Base-by-base conservation (phyloP, 1,140 invertebrate species). In the Hycleus cichorii region DNA sequence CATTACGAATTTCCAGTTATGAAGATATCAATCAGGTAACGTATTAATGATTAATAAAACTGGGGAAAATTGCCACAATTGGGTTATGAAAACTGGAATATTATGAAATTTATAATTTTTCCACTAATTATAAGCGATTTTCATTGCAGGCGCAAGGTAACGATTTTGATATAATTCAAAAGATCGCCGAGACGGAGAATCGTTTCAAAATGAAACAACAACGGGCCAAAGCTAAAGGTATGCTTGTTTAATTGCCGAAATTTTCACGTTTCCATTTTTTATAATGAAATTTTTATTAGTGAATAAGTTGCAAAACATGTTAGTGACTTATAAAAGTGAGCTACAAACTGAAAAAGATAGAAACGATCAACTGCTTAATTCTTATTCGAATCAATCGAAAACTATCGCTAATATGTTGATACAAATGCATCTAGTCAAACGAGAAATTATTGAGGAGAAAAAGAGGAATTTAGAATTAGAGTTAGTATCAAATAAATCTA, bases 281-380 rank as follows among this genome's bases (percentile, higher is more conserved):
- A 44, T 11, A 27, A 4, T 32, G 7, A n/a, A 11, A 32, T 53
- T 32, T 26, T 32, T 10, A 32, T 26, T 46, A 53, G 51, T 53
- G 44, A 26, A 26, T 46, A 9, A 11, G 10, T 45, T 53, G 25
- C 51, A 53, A 45, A 27, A 10, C 5, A 53, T 32, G 12, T 40
- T 63, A 38, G 49, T 60, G 18, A 55, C 57, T 25, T 49, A 60
- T 12, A 59, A 55, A 39, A 49, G 44, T 11, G 43, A 32, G 38
- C 27, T 63, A 46, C 49, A 63, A 18, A 11, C 42, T 2, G 62
- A 63, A 52, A 59, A 54, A 18, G 39, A 60, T 27, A 57, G 26
- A 25, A 63, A 63, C 38, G 46, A 57, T 38, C 58, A 60, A n/a
- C 38, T 63, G 5, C 38, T 57, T 12, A 52, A 32, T 9, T 53